A percentile compares a stretch with the other conserved stretches of the same genome.
Conservation (phyloP, 2,797 vertebrate species). For the Typhlichthys subterraneus region DNA sequence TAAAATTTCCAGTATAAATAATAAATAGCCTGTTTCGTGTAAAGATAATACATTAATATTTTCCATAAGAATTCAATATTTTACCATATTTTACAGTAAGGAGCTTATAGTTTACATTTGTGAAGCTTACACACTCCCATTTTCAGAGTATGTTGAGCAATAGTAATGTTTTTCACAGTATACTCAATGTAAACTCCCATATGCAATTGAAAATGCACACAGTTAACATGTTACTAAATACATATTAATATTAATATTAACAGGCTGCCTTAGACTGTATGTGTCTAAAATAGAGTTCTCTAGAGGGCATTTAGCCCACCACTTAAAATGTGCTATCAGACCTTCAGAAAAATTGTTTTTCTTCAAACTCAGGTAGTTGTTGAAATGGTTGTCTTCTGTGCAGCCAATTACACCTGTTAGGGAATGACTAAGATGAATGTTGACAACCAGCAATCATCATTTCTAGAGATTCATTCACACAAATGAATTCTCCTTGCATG, state of each 20-base stretch:
- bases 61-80: no score
- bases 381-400: conserved; percentile 51
- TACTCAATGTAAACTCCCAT: not conserved
- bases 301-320: not conserved
- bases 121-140: no score
- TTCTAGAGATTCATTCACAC: conserved; percentile 57
- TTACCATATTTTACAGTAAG: no score
- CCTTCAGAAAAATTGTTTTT: conserved; percentile 27
- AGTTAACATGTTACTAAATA: no score
- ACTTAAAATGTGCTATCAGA: conserved; percentile 13
- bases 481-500: conserved; percentile 34
- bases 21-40: no score
- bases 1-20: no score
- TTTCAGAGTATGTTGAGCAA: not conserved
- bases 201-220: no score
- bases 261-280: not conserved
- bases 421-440: conserved; percentile 43
- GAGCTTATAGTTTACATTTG: no score
- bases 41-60: no score
- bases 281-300: conserved; percentile 1
- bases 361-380: conserved; percentile 45
- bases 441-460: conserved; percentile 76
- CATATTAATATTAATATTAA: no score
- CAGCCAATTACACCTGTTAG: conserved; percentile 69
- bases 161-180: not conserved